Evolutionary conservation across 2,888 invertebrate genomes (phyloP).

Genomic region (Tolmerus cingulatus): DNA sequence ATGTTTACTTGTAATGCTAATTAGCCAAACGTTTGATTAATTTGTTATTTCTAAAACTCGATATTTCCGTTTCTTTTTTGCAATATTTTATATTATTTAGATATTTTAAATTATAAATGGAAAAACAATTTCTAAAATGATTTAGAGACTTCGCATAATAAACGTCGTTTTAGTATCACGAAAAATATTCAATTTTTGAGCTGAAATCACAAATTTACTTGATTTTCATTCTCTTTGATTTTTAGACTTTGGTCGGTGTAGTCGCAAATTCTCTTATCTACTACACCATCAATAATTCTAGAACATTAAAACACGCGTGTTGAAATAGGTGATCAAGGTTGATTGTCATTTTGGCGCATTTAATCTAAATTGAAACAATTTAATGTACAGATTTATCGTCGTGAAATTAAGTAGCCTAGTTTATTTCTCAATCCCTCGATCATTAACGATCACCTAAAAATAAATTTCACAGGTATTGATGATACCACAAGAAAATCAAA

Average conservation of each 20-base stretch:
- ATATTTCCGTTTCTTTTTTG: no score
- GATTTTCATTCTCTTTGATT: not conserved
- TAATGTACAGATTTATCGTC: not conserved
- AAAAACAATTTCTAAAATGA: no score
- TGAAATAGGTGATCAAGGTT: not conserved
- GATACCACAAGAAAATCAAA: not conserved
- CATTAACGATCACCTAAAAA: not conserved
- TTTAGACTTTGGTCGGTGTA: not conserved
- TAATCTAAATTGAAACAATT: not conserved
- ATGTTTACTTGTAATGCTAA: no score
- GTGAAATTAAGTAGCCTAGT: not conserved
- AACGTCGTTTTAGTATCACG: no score
- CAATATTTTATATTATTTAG: no score
- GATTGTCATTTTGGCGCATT: not conserved
- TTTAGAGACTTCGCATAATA: no score
- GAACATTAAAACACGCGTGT: not conserved
- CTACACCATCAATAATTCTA: not conserved
- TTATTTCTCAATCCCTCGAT: not conserved
- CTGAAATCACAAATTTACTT: no score
- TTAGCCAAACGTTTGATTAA: no score
- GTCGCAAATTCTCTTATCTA: not conserved
- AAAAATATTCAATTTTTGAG: no score
- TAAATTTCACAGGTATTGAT: not conserved
- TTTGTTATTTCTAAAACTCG: no score
- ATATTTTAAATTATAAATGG: no score